Conservation (phyloP, 2,113 vertebrate genomes). For the Anarhynchus alexandrinus region DNA sequence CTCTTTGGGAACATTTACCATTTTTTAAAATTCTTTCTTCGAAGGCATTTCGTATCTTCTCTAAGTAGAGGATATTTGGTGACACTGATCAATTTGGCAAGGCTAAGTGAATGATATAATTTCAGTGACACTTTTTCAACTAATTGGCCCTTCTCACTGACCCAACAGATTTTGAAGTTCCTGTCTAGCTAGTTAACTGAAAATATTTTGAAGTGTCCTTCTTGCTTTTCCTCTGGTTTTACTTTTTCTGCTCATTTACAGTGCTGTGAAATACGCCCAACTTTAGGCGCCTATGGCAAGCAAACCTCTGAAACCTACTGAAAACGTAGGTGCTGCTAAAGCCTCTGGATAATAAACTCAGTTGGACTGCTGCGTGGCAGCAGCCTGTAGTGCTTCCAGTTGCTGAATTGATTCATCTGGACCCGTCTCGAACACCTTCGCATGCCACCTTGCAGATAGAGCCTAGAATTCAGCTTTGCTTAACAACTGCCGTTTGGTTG, state of each 20-base stretch:
- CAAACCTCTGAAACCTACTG: background rate
- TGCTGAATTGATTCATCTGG: background rate
- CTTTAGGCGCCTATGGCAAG: background rate
- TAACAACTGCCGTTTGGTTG: background rate
- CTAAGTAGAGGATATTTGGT: background rate
- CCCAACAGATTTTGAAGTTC: background rate
- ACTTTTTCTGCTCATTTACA: background rate
- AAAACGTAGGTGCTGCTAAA: background rate
- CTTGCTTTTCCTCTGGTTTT: background rate
- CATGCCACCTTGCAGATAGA: background rate
- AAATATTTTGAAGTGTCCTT: background rate
- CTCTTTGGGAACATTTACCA: background rate
- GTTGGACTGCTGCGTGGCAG: background rate
- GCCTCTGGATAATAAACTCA: background rate
- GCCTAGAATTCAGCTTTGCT: background rate
- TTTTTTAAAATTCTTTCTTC: background rate
- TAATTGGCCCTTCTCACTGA: background rate
- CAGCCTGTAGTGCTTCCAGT: background rate
- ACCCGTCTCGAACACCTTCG: background rate
- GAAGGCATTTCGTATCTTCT: background rate
- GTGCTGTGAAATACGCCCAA: background rate
- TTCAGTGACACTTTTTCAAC: background rate
- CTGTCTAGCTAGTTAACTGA: background rate
- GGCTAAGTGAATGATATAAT: background rate
- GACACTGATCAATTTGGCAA: background rate